phyloP scores from a whole-genome alignment of 2,113 vertebrate genomes.

The Percopsis transmontana region DNA sequence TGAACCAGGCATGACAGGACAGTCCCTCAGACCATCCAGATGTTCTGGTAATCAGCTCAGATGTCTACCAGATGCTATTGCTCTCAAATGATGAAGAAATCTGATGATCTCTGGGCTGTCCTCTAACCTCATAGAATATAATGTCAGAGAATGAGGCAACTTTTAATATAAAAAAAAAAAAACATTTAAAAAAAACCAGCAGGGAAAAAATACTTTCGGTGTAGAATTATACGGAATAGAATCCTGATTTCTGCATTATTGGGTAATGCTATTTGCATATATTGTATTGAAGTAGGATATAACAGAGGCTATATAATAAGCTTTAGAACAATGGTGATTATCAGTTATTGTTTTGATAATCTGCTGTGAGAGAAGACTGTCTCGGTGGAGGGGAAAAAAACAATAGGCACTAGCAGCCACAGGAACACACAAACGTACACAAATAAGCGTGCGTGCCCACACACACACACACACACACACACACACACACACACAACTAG shows the following conservation, averaged over 20 bases:
- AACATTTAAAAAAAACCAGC: neutral
- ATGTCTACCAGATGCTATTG: constrained; percentile 62
- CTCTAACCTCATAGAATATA: constrained; percentile 32
- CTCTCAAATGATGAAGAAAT: constrained; percentile 54
- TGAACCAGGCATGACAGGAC: constrained; percentile 17
- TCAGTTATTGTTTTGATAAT: constrained; percentile 67
- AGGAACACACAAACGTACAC: neutral
- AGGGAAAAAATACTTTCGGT: neutral
- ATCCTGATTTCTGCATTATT: neutral
- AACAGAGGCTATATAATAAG: constrained; percentile 36
- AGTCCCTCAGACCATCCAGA: constrained; percentile 55
- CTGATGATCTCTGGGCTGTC: constrained; percentile 37
- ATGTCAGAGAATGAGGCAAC: neutral
- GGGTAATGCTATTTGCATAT: constrained; percentile 55
- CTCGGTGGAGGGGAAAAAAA: constrained; percentile 37
- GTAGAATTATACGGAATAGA: neutral
- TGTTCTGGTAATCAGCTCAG: constrained; percentile 67
- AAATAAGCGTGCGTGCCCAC: neutral
- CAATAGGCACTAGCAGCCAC: constrained; percentile 28
- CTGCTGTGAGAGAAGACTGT: constrained; percentile 52
- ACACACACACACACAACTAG: constrained; percentile 10
- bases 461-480: constrained; percentile 19
- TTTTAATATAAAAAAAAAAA: neutral
- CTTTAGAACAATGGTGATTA: constrained; percentile 57
- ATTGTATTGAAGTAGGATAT: constrained; percentile 11